Conservation (phyloP, 2,113 vertebrate species). For the Gracilinanus agilis region DNA sequence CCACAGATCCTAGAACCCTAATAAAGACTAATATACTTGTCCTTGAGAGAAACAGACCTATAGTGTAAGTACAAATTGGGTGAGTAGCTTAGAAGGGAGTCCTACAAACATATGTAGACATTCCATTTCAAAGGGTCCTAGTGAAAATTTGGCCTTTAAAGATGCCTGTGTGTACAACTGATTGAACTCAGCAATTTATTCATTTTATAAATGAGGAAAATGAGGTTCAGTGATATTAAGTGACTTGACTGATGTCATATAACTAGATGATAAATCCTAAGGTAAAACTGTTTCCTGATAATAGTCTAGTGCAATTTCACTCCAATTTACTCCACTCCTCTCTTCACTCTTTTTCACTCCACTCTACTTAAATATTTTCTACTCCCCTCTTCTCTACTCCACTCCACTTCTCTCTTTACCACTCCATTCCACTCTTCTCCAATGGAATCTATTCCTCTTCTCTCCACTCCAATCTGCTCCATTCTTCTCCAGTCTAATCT, state of each 20-base stretch:
- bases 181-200: neutral
- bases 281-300: neutral
- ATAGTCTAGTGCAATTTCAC: neutral
- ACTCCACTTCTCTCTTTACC: neutral
- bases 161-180: neutral
- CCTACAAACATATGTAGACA: neutral
- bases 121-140: conserved; percentile 24
- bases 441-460: neutral
- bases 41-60: neutral
- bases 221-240: conserved; percentile 23
- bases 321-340: neutral
- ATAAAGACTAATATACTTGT: neutral
- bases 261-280: neutral
- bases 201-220: neutral
- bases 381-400: neutral
- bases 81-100: neutral
- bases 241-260: neutral
- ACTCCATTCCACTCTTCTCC: neutral
- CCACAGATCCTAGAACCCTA: neutral
- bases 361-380: no score
- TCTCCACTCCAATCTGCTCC: neutral
- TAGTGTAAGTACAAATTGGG: neutral
- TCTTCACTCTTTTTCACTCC: no score
- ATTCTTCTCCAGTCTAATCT: neutral
- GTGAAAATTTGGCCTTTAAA: neutral